These are phyloP conservation scores for Neuroscelio doddi DNA, from an alignment of 2,888 invertebrate species.

Conservation along the genomic window DNA sequence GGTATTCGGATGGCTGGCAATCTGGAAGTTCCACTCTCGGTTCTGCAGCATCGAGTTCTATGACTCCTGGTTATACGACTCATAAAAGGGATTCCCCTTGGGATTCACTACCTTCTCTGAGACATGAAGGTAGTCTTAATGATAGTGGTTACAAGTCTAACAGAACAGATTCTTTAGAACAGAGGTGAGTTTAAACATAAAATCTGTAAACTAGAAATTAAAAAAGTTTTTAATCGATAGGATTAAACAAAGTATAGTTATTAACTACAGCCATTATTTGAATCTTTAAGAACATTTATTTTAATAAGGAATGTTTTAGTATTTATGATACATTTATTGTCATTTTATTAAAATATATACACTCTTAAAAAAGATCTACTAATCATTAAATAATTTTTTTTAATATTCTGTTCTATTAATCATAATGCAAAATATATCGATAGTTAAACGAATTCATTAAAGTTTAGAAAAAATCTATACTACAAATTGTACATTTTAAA, in stretches of 20 bases:
- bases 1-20: constrained; percentile 91
- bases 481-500: too few relatives aligned
- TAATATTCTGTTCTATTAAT: too few relatives aligned
- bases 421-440: too few relatives aligned
- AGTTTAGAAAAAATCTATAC: too few relatives aligned
- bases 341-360: background rate
- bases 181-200: constrained; percentile 77
- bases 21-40: constrained; percentile 82
- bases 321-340: background rate
- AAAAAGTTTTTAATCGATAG: too few relatives aligned
- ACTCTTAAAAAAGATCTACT: too few relatives aligned
- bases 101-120: constrained; percentile 89
- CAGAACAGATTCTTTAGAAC: constrained; percentile 89
- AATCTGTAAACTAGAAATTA: background rate
- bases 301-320: constrained; percentile 24
- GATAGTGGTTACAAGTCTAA: constrained; percentile 91
- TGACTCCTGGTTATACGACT: constrained; percentile 68
- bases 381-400: too few relatives aligned
- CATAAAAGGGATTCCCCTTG: constrained; percentile 86
- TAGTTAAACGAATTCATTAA: too few relatives aligned
- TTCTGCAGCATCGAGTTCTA: constrained; percentile 73
- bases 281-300: too few relatives aligned
- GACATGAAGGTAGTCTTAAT: constrained; percentile 89
- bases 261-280: too few relatives aligned
- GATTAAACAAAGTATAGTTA: too few relatives aligned